phyloP scores from a whole-genome alignment of 2,888 invertebrate species.

The Pseudococcus jackbeardsleyi region DNA sequence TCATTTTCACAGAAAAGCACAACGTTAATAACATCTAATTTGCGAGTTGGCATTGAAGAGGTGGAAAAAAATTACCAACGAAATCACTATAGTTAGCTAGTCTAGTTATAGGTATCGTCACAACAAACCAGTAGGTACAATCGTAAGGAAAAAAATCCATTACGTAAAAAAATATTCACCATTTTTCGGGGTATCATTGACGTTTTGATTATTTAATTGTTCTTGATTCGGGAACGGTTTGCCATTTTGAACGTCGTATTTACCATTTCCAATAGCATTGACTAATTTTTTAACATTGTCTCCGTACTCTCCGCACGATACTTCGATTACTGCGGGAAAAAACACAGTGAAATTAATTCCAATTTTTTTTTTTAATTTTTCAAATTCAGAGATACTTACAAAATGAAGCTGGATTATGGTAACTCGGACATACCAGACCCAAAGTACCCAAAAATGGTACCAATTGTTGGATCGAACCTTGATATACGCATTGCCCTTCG shows the following conservation, averaged over 20 bases:
- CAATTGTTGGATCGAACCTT: slow-evolving; percentile 87
- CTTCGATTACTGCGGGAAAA: slow-evolving; percentile 85
- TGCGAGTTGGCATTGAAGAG: slow-evolving; percentile 4
- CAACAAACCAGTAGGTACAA: not conserved
- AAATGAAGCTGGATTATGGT: slow-evolving; percentile 97
- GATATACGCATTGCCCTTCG: slow-evolving; percentile 95
- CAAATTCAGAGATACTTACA: slow-evolving; percentile 72
- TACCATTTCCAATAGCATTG: slow-evolving; percentile 87
- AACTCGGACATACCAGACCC: slow-evolving; percentile 91
- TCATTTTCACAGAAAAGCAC: not conserved
- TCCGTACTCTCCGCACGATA: slow-evolving; percentile 96
- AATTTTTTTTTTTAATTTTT: not conserved
- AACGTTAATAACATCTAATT: slow-evolving; percentile 28
- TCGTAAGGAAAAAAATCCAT: not conserved
- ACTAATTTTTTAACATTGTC: slow-evolving; percentile 88
- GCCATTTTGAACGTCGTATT: slow-evolving; percentile 83
- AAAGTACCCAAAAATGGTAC: slow-evolving; percentile 86
- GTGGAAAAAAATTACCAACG: not conserved
- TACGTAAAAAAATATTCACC: slow-evolving; percentile 45
- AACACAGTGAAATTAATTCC: not conserved
- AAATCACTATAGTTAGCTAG: not conserved
- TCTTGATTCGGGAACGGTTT: slow-evolving; percentile 77
- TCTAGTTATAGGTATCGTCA: not conserved
- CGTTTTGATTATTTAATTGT: slow-evolving; percentile 71
- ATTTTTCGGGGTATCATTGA: slow-evolving; percentile 60